Evolutionary conservation across 2,113 vertebrate genomes (phyloP), one percentile per base, ranked within the genome.

Genomic region (Pungitius pungitius): DNA sequence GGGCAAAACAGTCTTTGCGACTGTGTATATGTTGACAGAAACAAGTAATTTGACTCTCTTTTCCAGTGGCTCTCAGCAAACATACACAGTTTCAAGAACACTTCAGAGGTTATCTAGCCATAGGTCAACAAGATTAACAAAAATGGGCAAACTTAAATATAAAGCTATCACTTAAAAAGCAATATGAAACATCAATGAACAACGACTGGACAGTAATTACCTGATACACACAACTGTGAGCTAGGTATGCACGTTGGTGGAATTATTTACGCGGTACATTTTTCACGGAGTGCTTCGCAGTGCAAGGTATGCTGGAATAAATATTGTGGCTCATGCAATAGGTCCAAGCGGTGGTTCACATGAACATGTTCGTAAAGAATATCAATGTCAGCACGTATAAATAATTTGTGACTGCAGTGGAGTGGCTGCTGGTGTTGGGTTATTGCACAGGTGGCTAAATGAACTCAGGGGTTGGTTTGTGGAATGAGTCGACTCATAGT

Each of bases 361-460:
- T 20, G 11, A 66, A 13, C 4, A 1, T 64, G 26, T 27, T 64
- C 8, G 47, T 24, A 14, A 30, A 63, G 61, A 30, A 47, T 13
- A 33, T 26, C 6, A 40, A 43, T 63, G 40, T 30, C 60, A 63
- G 26, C 43, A 52, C 27, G 14, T 68, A 62, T 63, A 20, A 24
- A 40, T 15, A n/a, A n/a, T 56, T 8, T 43, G 37, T 43, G 14
- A 15, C 51, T 30, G 24, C 39, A 56, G 52, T 54, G n/a, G n/a
- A 9, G 52, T n/a, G 51, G 39, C 27, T 54, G 15, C 15, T 27
- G 35, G 12, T 27, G 17, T 40, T 27, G 51, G 10, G 45, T 55
- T 42, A 35, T 8, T 73, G 26, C 18, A 64, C 20, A 33, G 51
- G 30, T 39, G 47, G 63, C 30, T 52, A 35, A 52, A 66, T 66